Evolutionary conservation across 2,113 vertebrate genomes (phyloP), one percentile per base, ranked within the genome.

Genomic region (Baryphthengus martii): DNA sequence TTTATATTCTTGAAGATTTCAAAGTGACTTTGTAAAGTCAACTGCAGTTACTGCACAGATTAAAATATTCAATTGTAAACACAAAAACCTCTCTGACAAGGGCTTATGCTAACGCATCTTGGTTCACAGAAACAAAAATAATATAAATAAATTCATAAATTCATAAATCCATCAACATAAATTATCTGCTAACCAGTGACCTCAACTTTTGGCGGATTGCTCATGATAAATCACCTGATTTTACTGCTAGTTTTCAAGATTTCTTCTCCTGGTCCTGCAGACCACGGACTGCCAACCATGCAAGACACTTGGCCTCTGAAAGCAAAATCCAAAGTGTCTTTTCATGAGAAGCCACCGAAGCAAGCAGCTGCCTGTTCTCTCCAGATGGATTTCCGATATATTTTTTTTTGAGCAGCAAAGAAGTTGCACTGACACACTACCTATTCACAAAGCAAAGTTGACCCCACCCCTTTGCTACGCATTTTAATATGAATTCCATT

Each of bases 221-320:
- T 91, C 86, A 86, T 84, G 96, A 98, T 97, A 97, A 97, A 98
- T 97, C 96, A 97, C 66, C 79, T 93, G 88, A 79, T 88, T 71
- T 93, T 66, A 95, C 91, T 29, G n/a, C 7, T 71, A 17, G 25
- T 29, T 94, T 93, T 90, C 91, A 62, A 83, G 70, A 83, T 90
- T 42, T 53, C 78, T 81, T 59, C 82, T 97, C 94, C 90, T 45
- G 82, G 71, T 96, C 84, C 74, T 52, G 62, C 79, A 92, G 96
- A 96, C 87, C 95, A 92, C 67, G 83, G 72, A 95, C 79, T 93
- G 88, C 94, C 95, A 97, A 85, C 55, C 89, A 66, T 23, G 21
- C 83, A 84, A 72, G 74, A 83, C 74, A 92, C 81, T 71, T 94
- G 89, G 70, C 93, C 91, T 92, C 95, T 92, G 89, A 71, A 90